Base-by-base conservation (phyloP, 2,113 vertebrate genomes). In the Hippoglossus stenolepis region DNA sequence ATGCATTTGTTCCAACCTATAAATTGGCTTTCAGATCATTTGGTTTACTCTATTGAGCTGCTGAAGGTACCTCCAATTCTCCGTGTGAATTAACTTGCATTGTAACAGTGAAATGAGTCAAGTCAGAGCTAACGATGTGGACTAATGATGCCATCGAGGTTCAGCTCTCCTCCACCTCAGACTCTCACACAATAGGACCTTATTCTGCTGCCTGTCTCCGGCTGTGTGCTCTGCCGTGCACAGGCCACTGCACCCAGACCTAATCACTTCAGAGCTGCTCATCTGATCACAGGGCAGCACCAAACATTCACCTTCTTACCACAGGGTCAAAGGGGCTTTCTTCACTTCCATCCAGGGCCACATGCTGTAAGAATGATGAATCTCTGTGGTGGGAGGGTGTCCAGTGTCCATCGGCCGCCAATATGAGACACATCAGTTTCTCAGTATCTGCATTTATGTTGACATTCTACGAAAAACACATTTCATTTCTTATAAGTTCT, bases 201-300 rank as follows among this genome's bases (percentile, higher is more conserved):
- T 18, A 51, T 51, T 51, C 15, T 20, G 17, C 18, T 4, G 15
- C 47, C 38, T 43, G 47, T 31, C 31, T 31, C 31, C 6, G 31
- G 1, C 31, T 31, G 31, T 31, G 31, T 31, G 6, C 31, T 7
- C 31, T 7, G 5, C 6, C 6, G 31, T 51, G 15, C 47, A 18
- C 47, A 51, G 47, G 17, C 47, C 71, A 43, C 49, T 73, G 68
- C 74, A 21, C 78, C 28, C 69, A 64, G 58, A 66, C 53, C 75
- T 73, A 75, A 85, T 87, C 77, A 81, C 73, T 73, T 54, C 20
- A 73, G 49, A 80, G 65, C 71, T 63, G 75, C 83, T 80, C 75
- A 78, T 79, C 72, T 73, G 56, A 87, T 78, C 70, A 57, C 3
- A 1, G 12, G 70, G 51, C 54, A 56, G 51, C 31, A 20, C 64